phyloP scores from a whole-genome alignment of 2,797 vertebrate species.

The Hemitrygon akajei region DNA sequence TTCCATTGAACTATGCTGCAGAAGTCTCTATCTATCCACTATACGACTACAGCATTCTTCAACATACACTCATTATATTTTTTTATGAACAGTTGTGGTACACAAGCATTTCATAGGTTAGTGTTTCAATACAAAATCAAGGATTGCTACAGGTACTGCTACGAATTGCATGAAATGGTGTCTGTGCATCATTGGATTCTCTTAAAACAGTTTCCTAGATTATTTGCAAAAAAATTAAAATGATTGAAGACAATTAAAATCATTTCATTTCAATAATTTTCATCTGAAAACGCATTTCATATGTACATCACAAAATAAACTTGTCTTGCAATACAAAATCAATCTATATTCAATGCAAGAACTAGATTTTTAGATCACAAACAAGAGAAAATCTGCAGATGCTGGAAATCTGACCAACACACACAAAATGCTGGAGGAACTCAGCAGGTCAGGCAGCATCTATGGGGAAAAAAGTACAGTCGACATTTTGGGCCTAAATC shows the following conservation, averaged over 20 bases:
- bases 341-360: not conserved
- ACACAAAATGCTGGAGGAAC: too few species aligned
- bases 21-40: not conserved
- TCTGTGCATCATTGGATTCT: not conserved
- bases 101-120: not conserved
- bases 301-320: not conserved
- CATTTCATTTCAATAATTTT: not conserved
- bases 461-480: too few species aligned
- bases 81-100: too few species aligned
- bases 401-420: too few species aligned
- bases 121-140: not conserved
- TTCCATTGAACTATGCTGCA: not conserved
- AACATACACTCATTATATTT: not conserved
- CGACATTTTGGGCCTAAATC: too few species aligned
- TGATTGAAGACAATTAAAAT: not conserved
- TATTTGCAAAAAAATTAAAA: not conserved
- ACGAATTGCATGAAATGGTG: not conserved
- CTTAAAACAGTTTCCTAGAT: not conserved
- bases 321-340: not conserved
- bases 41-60: not conserved
- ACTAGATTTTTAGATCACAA: too few species aligned
- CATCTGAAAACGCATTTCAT: not conserved
- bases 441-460: too few species aligned
- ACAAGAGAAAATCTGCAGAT: too few species aligned
- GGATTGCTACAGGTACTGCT: not conserved